These are phyloP conservation scores for Collichthys lucidus DNA, from an alignment of 2,113 vertebrate species.

Conservation along the genomic window DNA sequence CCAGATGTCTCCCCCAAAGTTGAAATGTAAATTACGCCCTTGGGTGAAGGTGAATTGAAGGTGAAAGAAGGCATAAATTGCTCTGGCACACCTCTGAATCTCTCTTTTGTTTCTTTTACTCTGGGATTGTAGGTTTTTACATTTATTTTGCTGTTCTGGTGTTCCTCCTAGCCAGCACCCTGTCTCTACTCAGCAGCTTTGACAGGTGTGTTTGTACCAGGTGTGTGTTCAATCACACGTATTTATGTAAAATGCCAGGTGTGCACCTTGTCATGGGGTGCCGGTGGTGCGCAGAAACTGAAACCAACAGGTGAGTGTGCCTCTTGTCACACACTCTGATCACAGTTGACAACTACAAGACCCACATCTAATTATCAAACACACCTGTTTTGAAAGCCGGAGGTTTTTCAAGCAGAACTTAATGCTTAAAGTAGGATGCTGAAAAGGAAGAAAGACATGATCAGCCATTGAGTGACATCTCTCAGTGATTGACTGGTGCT, in stretches of 20 bases:
- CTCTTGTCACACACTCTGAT: constrained; percentile 42
- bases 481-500: not conserved
- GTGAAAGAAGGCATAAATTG: constrained; percentile 57
- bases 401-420: not conserved
- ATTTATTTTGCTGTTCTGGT: constrained; percentile 31
- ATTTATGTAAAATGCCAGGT: constrained; percentile 19
- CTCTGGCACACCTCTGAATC: constrained; percentile 20
- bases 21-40: constrained; percentile 71
- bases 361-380: constrained; percentile 26
- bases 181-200: constrained; percentile 19
- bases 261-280: constrained; percentile 1
- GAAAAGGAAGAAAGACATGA: not conserved
- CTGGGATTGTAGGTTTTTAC: not conserved
- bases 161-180: not conserved
- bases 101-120: constrained; percentile 6
- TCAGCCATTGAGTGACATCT: not conserved
- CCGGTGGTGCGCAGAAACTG: not conserved
- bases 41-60: constrained; percentile 65
- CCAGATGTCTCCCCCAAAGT: constrained; percentile 58
- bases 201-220: constrained; percentile 40
- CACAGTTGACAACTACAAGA: constrained; percentile 37
- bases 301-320: constrained; percentile 24
- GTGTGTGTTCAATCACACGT: constrained; percentile 1
- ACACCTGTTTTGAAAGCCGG: constrained; percentile 38
- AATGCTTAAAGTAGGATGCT: constrained; percentile 2